Conservation (phyloP, 2,888 invertebrate genomes). For the Diarsia mendica region DNA sequence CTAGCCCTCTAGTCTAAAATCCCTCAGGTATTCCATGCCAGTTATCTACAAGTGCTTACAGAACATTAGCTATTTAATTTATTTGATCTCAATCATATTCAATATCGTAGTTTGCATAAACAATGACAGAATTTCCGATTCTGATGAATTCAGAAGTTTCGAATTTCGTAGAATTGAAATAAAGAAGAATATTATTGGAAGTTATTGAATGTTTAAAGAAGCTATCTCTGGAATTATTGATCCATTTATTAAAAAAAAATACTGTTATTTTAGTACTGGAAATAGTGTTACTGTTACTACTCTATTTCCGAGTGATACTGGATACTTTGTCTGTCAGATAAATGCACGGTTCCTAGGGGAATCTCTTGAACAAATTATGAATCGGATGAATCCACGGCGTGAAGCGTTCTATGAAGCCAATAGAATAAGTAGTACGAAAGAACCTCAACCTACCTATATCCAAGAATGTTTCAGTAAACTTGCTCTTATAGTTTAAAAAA, state of each 20-base stretch:
- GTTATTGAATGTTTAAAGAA: constrained; percentile 1
- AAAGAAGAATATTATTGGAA: background rate
- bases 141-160: background rate
- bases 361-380: background rate
- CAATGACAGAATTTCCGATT: background rate
- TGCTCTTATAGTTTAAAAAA: constrained; percentile 2
- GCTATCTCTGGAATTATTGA: background rate
- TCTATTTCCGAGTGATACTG: background rate
- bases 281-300: background rate
- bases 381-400: background rate
- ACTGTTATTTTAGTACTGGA: background rate
- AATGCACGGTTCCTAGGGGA: background rate
- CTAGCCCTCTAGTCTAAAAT: background rate
- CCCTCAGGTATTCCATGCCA: background rate
- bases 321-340: background rate
- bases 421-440: background rate
- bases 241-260: too few species aligned
- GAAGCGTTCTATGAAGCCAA: background rate
- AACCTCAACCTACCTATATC: constrained; percentile 9
- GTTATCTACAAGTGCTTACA: background rate
- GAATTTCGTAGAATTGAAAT: background rate
- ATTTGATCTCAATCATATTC: background rate
- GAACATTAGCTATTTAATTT: background rate
- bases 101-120: background rate
- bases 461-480: constrained; percentile 1